These are phyloP conservation scores for Bovichtus diacanthus DNA, from an alignment of 2,797 vertebrate genomes.

Conservation along the genomic window DNA sequence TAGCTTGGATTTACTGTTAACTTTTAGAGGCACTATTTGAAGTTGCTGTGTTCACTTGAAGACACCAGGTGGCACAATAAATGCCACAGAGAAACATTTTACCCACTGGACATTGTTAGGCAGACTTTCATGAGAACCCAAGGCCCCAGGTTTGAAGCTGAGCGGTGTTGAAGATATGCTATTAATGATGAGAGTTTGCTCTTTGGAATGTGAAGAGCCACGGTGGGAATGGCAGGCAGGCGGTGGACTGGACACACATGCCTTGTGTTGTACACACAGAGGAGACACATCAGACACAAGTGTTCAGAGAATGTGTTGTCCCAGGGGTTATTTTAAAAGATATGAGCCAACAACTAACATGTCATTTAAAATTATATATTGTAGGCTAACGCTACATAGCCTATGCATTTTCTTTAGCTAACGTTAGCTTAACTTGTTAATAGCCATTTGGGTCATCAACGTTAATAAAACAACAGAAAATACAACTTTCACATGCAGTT, in stretches of 20 bases:
- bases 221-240: constrained; percentile 39
- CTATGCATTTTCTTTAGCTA: background rate
- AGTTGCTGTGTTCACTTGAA: constrained; percentile 14
- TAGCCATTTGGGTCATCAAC: background rate
- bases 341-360: constrained; percentile 15
- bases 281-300: constrained; percentile 55
- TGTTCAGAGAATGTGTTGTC: constrained; percentile 35
- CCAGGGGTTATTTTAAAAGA: constrained; percentile 35
- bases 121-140: background rate
- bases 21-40: background rate
- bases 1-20: background rate
- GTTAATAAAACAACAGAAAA: background rate
- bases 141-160: background rate
- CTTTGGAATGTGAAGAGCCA: constrained; percentile 46
- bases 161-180: background rate
- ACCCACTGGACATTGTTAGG: background rate
- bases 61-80: constrained; percentile 61
- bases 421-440: background rate
- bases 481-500: background rate
- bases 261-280: background rate
- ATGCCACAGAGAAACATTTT: background rate
- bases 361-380: background rate
- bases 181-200: constrained; percentile 14
- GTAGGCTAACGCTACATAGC: background rate
- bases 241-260: constrained; percentile 46